A percentile compares a stretch with the other conserved stretches of the same genome.
phyloP scores from a whole-genome alignment of 2,888 invertebrate genomes.

The Lathronympha strigana region DNA sequence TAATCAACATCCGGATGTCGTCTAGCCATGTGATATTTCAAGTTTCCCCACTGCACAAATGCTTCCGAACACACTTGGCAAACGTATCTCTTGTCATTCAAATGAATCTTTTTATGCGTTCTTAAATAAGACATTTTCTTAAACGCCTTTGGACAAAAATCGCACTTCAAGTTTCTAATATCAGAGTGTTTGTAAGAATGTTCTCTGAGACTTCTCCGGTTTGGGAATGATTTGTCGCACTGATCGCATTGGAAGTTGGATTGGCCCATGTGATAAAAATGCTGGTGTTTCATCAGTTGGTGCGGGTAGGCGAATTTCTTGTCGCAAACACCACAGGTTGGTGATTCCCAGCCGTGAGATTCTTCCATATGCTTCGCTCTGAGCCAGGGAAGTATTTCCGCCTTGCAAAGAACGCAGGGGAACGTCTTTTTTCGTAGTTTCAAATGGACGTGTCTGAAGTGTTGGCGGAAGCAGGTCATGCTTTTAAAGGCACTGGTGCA shows the following conservation, averaged over 20 bases:
- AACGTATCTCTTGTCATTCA: slow-evolving; percentile 33
- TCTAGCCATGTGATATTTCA: slow-evolving; percentile 29
- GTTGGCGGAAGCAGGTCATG: slow-evolving; percentile 23
- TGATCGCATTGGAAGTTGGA: slow-evolving; percentile 15
- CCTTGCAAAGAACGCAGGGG: slow-evolving; percentile 27
- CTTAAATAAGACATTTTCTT: slow-evolving; percentile 17
- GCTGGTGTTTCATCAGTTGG: slow-evolving; percentile 13
- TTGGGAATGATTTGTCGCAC: slow-evolving; percentile 23
- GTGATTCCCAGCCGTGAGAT: slow-evolving; percentile 46
- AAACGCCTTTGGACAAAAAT: slow-evolving; percentile 51
- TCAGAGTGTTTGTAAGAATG: slow-evolving; percentile 44
- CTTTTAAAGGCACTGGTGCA: slow-evolving; percentile 32
- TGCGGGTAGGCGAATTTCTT: slow-evolving; percentile 46
- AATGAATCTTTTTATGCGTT: slow-evolving; percentile 37
- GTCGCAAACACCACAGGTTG: slow-evolving; percentile 50
- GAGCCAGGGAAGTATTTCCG: slow-evolving; percentile 12
- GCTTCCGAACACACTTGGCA: slow-evolving; percentile 26
- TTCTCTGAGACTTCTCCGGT: slow-evolving; percentile 8
- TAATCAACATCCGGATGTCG: slow-evolving; percentile 32
- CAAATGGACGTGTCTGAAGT: slow-evolving; percentile 34
- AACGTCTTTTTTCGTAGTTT: slow-evolving; percentile 17
- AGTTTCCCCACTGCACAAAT: slow-evolving; percentile 11
- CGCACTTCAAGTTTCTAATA: slow-evolving; percentile 47
- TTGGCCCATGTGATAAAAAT: slow-evolving; percentile 15
- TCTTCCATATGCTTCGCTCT: slow-evolving; percentile 31